Evolutionary conservation across 2,797 vertebrate species (phyloP), one percentile per base, ranked within the genome.

Genomic region (Gallinago solitaria): DNA sequence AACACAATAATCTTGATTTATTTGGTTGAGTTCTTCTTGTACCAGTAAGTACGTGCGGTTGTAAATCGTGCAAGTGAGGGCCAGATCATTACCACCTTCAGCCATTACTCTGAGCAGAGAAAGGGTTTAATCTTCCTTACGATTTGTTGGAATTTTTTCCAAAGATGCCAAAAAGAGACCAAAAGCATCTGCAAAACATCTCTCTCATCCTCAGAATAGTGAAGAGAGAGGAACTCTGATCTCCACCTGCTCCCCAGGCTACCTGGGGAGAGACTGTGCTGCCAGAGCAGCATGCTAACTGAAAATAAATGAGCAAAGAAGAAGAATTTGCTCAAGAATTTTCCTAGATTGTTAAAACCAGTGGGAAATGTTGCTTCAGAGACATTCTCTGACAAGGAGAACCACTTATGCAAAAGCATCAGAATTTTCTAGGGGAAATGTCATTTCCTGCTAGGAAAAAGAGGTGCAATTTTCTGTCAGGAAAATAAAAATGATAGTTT

Each of bases 391-490:
- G 78, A 89, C 59, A 94, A 69, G 54, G 51, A 93, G 94, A 95
- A 76, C 14, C 77, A 82, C 54, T 90, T 89, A 90, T 8, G 51
- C 32, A 89, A 87, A 88, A 87, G 5, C 32, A 93, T 69, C 54
- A 48, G 67, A 94, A 82, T 84, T 89, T 97, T 95, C 76, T 39
- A 54, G 50, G 65, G 37, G 28, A 93, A 83, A 73, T 35, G 51
- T 65, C 30, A 71, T 79, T 81, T 95, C 87, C 57, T 91, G 28
- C 76, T 61, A 88, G 79, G 69, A 75, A 90, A 83, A 75, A 73
- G 27, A 43, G 54, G 87, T 45, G 63, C 13, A 65, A 56, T 90
- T 90, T 93, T 83, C 86, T 80, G 33, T 70, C 83, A 90, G 75
- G 60, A 77, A 91, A 93, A 92, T 57, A 89, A 75, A 89, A 95